Conservation (phyloP, 2,797 vertebrate species). For the Podargus strigoides region DNA sequence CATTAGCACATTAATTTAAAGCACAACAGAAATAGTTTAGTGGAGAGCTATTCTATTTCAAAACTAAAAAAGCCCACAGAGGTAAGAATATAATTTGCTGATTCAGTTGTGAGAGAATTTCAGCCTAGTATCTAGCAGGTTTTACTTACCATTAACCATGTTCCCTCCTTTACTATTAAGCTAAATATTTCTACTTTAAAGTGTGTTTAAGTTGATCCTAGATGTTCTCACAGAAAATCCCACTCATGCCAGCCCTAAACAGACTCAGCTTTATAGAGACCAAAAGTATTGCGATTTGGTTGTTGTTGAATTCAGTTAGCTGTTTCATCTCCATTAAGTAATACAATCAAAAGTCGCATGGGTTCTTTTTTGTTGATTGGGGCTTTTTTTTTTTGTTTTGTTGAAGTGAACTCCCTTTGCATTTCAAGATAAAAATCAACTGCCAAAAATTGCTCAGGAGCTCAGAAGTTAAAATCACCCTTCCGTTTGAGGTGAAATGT, state of each 20-base stretch:
- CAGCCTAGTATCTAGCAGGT: background rate
- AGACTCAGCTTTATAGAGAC: background rate
- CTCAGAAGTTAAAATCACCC: background rate
- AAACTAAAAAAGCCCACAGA: background rate
- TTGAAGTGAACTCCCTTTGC: background rate
- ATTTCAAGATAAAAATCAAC: background rate
- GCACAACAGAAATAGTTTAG: background rate
- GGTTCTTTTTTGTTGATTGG: background rate
- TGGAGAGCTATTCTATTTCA: background rate
- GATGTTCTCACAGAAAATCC: background rate
- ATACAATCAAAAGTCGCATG: background rate
- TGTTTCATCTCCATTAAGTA: background rate
- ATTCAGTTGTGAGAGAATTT: background rate
- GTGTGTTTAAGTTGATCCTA: background rate
- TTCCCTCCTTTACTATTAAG: background rate
- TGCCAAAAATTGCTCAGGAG: background rate
- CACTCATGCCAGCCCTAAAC: background rate
- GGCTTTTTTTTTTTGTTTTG: background rate
- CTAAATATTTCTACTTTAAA: background rate
- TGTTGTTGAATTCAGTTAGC: background rate
- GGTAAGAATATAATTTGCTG: background rate
- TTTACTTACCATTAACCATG: background rate
- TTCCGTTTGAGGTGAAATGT: background rate
- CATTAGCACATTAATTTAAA: background rate
- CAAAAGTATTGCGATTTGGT: background rate